Base-by-base conservation (phyloP, 2,888 invertebrate species). In the Ephialtes manifestator region DNA sequence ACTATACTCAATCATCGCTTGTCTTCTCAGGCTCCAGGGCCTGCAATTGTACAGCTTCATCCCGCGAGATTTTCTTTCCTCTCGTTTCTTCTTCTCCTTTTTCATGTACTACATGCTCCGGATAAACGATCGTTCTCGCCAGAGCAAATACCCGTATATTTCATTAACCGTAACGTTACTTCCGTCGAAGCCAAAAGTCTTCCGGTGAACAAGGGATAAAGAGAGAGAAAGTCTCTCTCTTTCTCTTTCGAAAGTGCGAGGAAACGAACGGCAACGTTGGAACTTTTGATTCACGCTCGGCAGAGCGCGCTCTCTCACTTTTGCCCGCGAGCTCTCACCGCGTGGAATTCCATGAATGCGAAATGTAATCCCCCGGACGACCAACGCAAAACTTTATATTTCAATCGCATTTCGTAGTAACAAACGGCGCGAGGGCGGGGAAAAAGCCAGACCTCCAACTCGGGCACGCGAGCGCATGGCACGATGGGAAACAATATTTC, bases 311-410 rank as follows among this genome's bases (percentile, higher is more conserved):
- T 24, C 68, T 68, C 68, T 20, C 68, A n/a, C 46, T 46, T 28
- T 48, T 20, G 67, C 35, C 35, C 55, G 72, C 28, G 58, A 53
- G 60, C 71, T 74, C 68, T 68, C 81, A 31, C 60, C 24, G 60
- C 68, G 87, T 89, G 90, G 91, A 90, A 92, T 92, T 92, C 90
- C 89, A 92, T 92, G 92, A 92, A 92, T 92, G 90, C 89, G 89
- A 92, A 92, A 92, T 92, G 91, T 89, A 92, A 92, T 92, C 90
- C 88, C 65, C 74, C 75, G 83, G 46, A 81, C 81, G 58, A 67
- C 60, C 75, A 58, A 83, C 60, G 80, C 72, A 86, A 88, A 91
- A 91, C 86, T 91, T 91, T 86, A 89, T 87, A 88, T 90, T 90
- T 90, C 91, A 89, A 90, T 91, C 88, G 88, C 80, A 84, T 85